Conservation (phyloP, 2,797 vertebrate species). For the Spea hammondii region DNA sequence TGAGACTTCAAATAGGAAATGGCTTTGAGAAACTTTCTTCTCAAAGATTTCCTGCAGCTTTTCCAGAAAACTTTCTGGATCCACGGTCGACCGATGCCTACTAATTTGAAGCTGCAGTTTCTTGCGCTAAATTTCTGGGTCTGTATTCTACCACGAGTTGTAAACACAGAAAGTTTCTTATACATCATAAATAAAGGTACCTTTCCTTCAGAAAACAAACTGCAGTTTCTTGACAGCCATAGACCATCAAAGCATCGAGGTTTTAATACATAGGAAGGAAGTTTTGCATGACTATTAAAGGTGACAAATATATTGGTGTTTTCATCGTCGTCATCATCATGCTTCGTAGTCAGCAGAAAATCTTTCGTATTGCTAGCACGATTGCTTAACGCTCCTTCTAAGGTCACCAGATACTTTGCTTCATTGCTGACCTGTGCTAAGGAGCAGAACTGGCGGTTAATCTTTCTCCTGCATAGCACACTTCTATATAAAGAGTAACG, state of each 20-base stretch:
- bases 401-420: not conserved
- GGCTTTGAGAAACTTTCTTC: conserved; percentile 55
- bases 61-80: conserved; percentile 65
- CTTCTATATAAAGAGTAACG: not conserved
- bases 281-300: conserved; percentile 64
- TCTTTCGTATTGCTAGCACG: conserved; percentile 5
- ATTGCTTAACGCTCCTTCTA: not conserved
- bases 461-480: not conserved
- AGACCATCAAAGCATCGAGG: conserved; percentile 62
- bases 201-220: conserved; percentile 66
- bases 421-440: not conserved
- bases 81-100: conserved; percentile 66
- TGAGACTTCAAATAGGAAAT: conserved; percentile 60
- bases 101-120: conserved; percentile 66
- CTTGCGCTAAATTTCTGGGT: conserved; percentile 66
- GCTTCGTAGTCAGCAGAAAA: conserved; percentile 37
- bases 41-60: conserved; percentile 57
- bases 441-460: not conserved
- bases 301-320: conserved; percentile 57
- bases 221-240: conserved; percentile 66
- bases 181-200: conserved; percentile 75
- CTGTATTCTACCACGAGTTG: conserved; percentile 70
- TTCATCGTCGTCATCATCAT: conserved; percentile 40
- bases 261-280: conserved; percentile 53
- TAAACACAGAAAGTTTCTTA: conserved; percentile 75